Evolutionary conservation across 37 sponge, comb jelly and placozoan species (phyloP), one percentile per base, ranked within the genome.

Genomic region (Theonella swinhoei): DNA sequence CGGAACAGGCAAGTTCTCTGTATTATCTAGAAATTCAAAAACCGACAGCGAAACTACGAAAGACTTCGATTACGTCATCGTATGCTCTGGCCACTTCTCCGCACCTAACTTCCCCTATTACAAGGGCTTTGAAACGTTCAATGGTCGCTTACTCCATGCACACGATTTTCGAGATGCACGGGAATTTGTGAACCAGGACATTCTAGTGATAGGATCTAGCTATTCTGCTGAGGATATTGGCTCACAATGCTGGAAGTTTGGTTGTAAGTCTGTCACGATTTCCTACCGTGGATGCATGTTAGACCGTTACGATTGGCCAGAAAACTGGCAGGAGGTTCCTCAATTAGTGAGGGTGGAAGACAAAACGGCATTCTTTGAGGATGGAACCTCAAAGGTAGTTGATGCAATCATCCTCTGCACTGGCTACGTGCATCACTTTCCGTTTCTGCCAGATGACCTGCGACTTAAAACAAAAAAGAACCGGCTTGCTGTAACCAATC

Each of bases 391-490:
- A 2, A 66, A 25, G 24, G 77, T 81, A 5, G 72, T 59, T 1
- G 88, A 88, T 74, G 82, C 76, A 2, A 68, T 88, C 32, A 88
- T 88, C 23, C 77, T 81, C 30, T 80, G 82, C 77, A 88, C 88
- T 31, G 88, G 88, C 5, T 88, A 88, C 72, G 36, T 26, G 70
- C 70, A 58, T 71, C 39, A 80, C 68, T 81, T 88, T 42, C 88
- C 88, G n/a, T 88, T 88, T 62, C 66, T 88, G 77, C 77, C 67
- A 38, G 76, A 74, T 0, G 68, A 74, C 3, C 39, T 81, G 54
- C 36, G 60, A 14, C 76, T 88, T 58, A 54, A 81, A 39, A 62
- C 70, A 0, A 3, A 23, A 24, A n/a, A n/a, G n/a, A 88, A 80
- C 78, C 70, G 40, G 31, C 39, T 75, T 23, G 60, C 30, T 19